Evolutionary conservation across 2,888 invertebrate species (phyloP).

Genomic region (Yponomeuta malinellus): DNA sequence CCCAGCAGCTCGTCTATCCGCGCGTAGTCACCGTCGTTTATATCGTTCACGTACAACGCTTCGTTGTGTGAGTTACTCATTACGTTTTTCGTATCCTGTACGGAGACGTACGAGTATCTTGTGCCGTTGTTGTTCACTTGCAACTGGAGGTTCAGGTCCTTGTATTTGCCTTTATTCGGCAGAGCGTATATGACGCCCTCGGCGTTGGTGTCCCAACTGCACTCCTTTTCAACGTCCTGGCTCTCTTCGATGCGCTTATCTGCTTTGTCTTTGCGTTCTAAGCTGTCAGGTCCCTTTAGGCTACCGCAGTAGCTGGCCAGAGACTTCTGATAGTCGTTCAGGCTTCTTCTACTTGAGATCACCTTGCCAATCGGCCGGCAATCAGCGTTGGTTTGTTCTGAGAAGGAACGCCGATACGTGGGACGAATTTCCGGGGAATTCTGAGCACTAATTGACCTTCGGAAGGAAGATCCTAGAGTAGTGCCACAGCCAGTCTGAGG

Average conservation of each 20-base stretch:
- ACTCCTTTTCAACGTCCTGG: constrained; percentile 74
- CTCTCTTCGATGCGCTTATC: constrained; percentile 56
- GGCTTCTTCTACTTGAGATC: constrained; percentile 62
- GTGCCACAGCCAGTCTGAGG: constrained; percentile 54
- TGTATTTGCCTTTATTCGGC: constrained; percentile 70
- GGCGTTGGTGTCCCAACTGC: constrained; percentile 74
- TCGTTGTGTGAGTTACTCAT: constrained; percentile 70
- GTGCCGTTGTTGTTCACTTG: constrained; percentile 71
- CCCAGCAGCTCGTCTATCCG: constrained; percentile 64
- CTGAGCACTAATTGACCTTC: constrained; percentile 60
- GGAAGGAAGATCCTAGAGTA: constrained; percentile 45
- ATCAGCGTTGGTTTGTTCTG: constrained; percentile 60
- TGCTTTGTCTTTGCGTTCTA: constrained; percentile 30
- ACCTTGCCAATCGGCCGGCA: constrained; percentile 58
- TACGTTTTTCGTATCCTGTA: constrained; percentile 63
- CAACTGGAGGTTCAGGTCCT: constrained; percentile 63
- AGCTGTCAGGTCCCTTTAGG: constrained; percentile 38
- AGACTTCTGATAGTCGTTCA: constrained; percentile 65
- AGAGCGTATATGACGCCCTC: constrained; percentile 71
- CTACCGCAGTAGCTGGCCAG: constrained; percentile 55
- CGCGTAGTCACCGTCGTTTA: constrained; percentile 64
- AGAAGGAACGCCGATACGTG: constrained; percentile 64
- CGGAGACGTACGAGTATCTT: constrained; percentile 65
- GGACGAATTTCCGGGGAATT: constrained; percentile 67
- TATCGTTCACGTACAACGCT: constrained; percentile 59